Evolutionary conservation across 2,113 vertebrate species (phyloP).

Genomic region (Otus sunia): DNA sequence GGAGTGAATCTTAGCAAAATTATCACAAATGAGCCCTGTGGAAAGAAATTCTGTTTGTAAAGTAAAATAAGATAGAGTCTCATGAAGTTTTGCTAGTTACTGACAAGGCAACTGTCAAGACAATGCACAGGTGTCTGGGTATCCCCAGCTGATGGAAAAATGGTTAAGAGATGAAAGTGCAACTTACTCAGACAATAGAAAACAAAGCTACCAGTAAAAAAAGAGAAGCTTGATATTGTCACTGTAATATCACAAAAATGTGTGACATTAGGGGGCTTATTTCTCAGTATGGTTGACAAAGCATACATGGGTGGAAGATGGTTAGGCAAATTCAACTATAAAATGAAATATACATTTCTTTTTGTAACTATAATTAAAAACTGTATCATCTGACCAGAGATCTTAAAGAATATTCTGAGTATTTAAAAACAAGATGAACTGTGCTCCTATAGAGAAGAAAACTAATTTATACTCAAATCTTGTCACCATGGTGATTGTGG

Average conservation of each 20-base stretch:
- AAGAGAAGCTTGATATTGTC: background rate
- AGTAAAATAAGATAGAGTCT: background rate
- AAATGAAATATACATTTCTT: background rate
- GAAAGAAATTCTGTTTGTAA: background rate
- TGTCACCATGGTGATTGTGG: background rate
- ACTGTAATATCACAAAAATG: background rate
- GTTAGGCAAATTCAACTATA: background rate
- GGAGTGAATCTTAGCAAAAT: background rate
- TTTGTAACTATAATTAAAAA: background rate
- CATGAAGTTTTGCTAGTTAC: background rate
- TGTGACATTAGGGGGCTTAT: background rate
- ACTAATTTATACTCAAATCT: background rate
- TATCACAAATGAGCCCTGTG: background rate
- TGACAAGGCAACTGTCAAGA: background rate
- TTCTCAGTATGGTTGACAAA: background rate
- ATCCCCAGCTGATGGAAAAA: background rate
- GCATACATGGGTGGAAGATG: background rate
- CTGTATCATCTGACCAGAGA: background rate
- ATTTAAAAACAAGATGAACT: background rate
- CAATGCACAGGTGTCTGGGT: accelerated
- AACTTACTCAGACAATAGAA: background rate
- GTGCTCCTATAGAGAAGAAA: background rate
- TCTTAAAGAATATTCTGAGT: background rate
- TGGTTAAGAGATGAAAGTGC: background rate
- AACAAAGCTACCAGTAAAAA: background rate